Evolutionary conservation across 2,797 vertebrate genomes (phyloP), one percentile per base, ranked within the genome.

Genomic region (Meriones psammophilus): DNA sequence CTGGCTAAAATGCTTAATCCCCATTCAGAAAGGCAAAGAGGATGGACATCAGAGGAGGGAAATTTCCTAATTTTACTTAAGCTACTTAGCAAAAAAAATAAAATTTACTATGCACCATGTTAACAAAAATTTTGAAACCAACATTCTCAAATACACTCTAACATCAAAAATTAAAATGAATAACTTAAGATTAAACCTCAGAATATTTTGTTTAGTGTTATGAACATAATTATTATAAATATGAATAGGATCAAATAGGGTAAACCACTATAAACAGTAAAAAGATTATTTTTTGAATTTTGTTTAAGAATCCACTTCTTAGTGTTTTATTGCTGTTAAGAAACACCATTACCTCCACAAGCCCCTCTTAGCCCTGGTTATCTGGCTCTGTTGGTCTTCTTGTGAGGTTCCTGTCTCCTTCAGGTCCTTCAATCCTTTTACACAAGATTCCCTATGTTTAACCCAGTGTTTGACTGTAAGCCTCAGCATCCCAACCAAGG

Each of bases 1-100:
- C 42, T 42, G 42, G 42, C 42, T 42, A 42, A 42, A 42, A 42
- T 42, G 42, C 42, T 42, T 6, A 42, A 42, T 42, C 42, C 42
- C 42, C 42, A 42, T 42, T 42, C 42, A 42, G 42, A 42, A 42
- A 6, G 42, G 42, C 42, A 42, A 42, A 42, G 5, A 42, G 42
- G 42, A 42, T 42, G 42, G 42, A 42, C 42, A 42, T 42, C 42
- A 42, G 42, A 42, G 42, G 42, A 42, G 42, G 5, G 42, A 92
- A 92, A 42, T 39, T 83, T 68, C 17, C 71, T 56, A 80, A 78
- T 93, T 96, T 96, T 93, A 46, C 90, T 93, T 86, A 90, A 95
- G 96, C 17, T 95, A 66, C 81, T 96, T 28, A 0, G 20, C 8
- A 91, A 91, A 93, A 93, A 92, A 91, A 95, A 95, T 83, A 71